Evolutionary conservation across 2,113 vertebrate genomes (phyloP).

Genomic region (Oryzias celebensis): DNA sequence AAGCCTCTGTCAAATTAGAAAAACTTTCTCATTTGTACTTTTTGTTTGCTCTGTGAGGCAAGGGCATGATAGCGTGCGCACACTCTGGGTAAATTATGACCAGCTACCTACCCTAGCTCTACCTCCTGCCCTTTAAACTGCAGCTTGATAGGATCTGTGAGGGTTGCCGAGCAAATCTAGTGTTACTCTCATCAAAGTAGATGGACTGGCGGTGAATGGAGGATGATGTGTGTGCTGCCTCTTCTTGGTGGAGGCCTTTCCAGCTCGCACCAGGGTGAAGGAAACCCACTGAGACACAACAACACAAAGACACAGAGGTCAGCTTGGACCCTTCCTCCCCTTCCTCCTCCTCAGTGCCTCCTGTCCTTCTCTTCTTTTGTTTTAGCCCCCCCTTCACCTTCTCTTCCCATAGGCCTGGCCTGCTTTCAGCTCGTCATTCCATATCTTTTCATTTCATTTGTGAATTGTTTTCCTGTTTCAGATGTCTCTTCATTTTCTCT

Average conservation of each 20-base stretch:
- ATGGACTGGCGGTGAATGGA: slow-evolving; percentile 64
- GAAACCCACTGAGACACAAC: slow-evolving; percentile 80
- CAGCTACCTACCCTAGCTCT: slow-evolving; percentile 38
- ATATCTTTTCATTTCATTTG: slow-evolving; percentile 40
- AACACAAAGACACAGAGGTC: slow-evolving; percentile 78
- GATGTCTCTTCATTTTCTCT: slow-evolving; percentile 10
- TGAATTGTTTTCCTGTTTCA: slow-evolving; percentile 14
- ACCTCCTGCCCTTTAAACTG: slow-evolving; percentile 53
- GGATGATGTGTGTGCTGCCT: slow-evolving; percentile 71
- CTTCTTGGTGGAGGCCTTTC: slow-evolving; percentile 77
- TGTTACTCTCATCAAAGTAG: slow-evolving; percentile 74
- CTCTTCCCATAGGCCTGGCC: slow-evolving; percentile 48
- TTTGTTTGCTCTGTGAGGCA: slow-evolving; percentile 47
- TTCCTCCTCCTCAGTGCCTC: slow-evolving; percentile 50
- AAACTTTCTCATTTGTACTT: slow-evolving; percentile 46
- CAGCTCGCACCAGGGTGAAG: slow-evolving; percentile 79
- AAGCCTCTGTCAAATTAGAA: slow-evolving; percentile 44
- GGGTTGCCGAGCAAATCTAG: slow-evolving; percentile 67
- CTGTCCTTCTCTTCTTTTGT: slow-evolving; percentile 46
- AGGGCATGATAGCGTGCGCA: slow-evolving; percentile 32
- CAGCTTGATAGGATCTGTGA: slow-evolving; percentile 67
- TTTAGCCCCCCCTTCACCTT: slow-evolving; percentile 42
- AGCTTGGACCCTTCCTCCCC: slow-evolving; percentile 58
- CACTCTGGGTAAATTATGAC: slow-evolving; percentile 60
- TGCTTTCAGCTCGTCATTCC: slow-evolving; percentile 56